phyloP scores from a whole-genome alignment of 53 echinoderm and acorn worm genomes.

The Paelopatides confundens region DNA sequence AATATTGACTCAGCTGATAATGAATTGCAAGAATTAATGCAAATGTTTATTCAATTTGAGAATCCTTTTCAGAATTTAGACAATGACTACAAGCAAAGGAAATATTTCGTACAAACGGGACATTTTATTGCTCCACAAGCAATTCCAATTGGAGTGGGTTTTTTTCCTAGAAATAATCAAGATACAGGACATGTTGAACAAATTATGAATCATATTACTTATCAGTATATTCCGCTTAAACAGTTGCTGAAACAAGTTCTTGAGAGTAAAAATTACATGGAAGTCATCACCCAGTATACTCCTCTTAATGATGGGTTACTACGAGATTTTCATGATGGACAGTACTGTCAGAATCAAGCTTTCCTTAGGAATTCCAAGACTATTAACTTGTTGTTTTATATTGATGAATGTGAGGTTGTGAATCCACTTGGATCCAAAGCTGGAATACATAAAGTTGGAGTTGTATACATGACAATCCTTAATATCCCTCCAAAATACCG shows the following conservation, averaged over 20 bases:
- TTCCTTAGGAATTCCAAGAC: neutral
- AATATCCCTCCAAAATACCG: conserved; percentile 35
- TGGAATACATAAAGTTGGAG: conserved; percentile 42
- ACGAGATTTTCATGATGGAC: conserved; percentile 65
- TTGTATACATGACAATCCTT: conserved; percentile 28
- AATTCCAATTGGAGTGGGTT: no score
- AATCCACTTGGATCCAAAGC: conserved; percentile 48
- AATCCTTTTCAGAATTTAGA: no score
- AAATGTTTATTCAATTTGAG: no score
- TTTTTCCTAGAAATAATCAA: no score
- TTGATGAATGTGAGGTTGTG: conserved; percentile 43
- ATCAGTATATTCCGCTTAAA: conserved; percentile 50
- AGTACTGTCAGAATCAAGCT: conserved; percentile 32
- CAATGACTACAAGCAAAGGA: no score
- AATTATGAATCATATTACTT: conserved; percentile 37
- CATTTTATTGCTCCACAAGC: no score
- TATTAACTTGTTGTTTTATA: conserved; percentile 37
- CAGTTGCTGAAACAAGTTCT: neutral
- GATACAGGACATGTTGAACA: conserved; percentile 41
- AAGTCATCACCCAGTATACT: conserved; percentile 12
- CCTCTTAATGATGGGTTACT: conserved; percentile 47
- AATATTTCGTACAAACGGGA: no score
- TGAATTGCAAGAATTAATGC: no score
- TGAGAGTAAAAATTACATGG: conserved; percentile 65
- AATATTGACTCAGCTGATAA: no score